Conservation (phyloP, 2,888 invertebrate species). For the Vannuccia rotundouncinata region DNA sequence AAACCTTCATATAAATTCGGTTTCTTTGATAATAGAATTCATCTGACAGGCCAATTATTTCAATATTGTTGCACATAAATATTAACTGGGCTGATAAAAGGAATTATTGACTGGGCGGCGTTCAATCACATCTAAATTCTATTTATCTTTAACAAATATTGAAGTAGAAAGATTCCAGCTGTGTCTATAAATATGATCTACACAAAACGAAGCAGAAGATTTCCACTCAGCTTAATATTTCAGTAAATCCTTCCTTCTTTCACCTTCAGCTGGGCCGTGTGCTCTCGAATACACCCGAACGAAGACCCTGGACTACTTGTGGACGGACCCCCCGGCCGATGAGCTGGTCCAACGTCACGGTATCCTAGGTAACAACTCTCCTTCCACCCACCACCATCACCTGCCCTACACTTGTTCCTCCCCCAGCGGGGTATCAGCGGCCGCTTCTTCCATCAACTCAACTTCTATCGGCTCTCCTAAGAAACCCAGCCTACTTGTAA, state of each 20-base stretch:
- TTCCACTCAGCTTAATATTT: too few relatives aligned
- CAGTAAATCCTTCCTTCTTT: background rate
- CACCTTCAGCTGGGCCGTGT: slow-evolving; percentile 72
- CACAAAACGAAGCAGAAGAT: too few relatives aligned
- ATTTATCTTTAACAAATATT: too few relatives aligned
- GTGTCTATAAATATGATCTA: too few relatives aligned
- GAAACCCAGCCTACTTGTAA: background rate
- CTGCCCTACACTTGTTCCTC: slow-evolving; percentile 8
- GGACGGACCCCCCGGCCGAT: slow-evolving; percentile 81
- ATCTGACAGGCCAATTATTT: too few relatives aligned
- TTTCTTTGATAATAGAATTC: too few relatives aligned
- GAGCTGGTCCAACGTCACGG: slow-evolving; percentile 82
- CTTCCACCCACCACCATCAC: background rate
- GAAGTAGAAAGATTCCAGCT: too few relatives aligned
- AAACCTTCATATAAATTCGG: too few relatives aligned
- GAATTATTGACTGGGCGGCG: too few relatives aligned
- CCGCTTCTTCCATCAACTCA: background rate
- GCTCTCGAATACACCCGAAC: slow-evolving; percentile 72
- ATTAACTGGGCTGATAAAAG: too few relatives aligned
- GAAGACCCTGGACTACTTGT: slow-evolving; percentile 66
- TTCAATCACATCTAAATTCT: too few relatives aligned
- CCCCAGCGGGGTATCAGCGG: background rate
- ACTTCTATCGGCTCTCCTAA: background rate
- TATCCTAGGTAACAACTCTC: slow-evolving; percentile 62
- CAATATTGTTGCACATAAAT: too few relatives aligned